phyloP scores from a whole-genome alignment of 2,113 vertebrate species.

The Ameiurus melas region DNA sequence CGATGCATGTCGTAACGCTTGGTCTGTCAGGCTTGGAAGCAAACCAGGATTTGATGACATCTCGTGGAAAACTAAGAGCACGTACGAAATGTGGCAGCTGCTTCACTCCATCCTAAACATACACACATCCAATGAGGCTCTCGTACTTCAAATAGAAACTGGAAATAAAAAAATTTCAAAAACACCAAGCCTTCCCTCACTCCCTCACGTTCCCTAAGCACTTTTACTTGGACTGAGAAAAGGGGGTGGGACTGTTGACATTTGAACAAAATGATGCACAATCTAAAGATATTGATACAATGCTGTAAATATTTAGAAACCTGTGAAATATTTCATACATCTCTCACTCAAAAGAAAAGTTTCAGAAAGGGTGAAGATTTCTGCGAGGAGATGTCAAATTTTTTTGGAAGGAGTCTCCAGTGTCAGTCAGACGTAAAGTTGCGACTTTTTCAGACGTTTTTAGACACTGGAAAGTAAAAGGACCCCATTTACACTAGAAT shows the following conservation, averaged over 20 bases:
- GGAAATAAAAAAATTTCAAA: neutral
- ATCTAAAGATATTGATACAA: neutral
- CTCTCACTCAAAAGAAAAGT: neutral
- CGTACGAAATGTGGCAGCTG: constrained; percentile 44
- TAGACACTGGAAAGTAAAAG: neutral
- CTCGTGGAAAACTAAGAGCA: constrained; percentile 25
- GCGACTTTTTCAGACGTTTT: neutral
- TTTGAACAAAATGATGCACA: neutral
- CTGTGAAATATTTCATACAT: neutral
- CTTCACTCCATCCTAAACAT: constrained; percentile 15
- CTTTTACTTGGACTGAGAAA: neutral
- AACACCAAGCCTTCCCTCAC: neutral
- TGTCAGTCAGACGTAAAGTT: neutral
- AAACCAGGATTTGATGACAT: constrained; percentile 12
- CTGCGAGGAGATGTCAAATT: neutral
- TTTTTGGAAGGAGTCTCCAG: neutral
- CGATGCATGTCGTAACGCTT: neutral
- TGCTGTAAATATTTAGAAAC: neutral
- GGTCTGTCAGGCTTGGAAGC: neutral
- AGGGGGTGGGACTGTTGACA: neutral
- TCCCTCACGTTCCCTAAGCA: constrained; percentile 2
- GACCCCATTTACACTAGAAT: neutral
- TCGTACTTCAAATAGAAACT: neutral
- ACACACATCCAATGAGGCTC: neutral
- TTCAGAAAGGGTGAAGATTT: neutral